These are phyloP conservation scores for Aptenodytes patagonicus DNA, from an alignment of 2,113 vertebrate species.

Conservation along the genomic window DNA sequence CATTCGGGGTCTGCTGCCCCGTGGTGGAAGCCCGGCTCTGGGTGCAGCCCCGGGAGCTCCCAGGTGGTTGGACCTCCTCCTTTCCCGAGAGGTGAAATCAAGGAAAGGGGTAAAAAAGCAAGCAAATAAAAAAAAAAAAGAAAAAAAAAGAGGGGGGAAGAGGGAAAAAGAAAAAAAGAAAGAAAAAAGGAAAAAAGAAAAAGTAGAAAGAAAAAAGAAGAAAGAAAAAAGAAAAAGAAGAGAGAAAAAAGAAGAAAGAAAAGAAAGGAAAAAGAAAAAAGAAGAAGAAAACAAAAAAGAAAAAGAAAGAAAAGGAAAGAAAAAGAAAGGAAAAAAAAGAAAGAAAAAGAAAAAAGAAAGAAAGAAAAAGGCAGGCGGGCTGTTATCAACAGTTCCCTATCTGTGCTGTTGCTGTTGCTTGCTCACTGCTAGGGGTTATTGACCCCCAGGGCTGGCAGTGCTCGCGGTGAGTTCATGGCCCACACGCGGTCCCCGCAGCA, in stretches of 20 bases:
- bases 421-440: background rate
- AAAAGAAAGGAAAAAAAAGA: background rate
- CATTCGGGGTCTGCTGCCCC: too few relatives aligned
- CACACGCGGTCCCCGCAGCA: background rate
- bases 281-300: fast-evolving
- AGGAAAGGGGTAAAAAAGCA: background rate
- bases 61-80: fast-evolving
- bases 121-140: too few relatives aligned
- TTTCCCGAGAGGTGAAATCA: background rate
- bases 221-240: fast-evolving
- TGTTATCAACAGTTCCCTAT: background rate
- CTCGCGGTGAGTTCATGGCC: fast-evolving
- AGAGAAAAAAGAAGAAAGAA: fast-evolving
- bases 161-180: too few relatives aligned
- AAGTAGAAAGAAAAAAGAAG: fast-evolving
- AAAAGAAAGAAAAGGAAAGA: background rate
- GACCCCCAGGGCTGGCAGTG: fast-evolving
- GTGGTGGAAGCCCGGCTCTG: background rate
- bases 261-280: fast-evolving
- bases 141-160: too few relatives aligned
- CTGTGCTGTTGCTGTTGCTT: background rate
- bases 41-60: background rate
- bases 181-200: too few relatives aligned
- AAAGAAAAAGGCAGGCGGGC: background rate
- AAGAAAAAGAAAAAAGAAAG: too few relatives aligned